A percentile compares a stretch with the other conserved stretches of the same genome.
These are phyloP conservation scores for Merops nubicus DNA, from an alignment of 2,113 vertebrate species.

Conservation along the genomic window DNA sequence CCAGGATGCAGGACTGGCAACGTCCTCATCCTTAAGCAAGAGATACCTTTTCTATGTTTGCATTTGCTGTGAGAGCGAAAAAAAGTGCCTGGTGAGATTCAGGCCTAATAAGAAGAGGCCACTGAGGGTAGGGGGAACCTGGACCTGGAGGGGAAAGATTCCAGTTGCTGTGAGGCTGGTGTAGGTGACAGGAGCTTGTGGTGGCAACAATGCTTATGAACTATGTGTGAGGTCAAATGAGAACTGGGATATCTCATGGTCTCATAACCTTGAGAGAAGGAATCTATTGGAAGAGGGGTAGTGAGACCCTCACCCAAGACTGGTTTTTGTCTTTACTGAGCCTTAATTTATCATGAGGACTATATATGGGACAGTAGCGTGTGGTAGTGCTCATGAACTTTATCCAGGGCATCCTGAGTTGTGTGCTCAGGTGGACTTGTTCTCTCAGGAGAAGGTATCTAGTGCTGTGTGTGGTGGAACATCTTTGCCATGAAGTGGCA, in stretches of 20 bases:
- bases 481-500: background rate
- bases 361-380: background rate
- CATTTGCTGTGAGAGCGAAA: background rate
- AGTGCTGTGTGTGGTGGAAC: background rate
- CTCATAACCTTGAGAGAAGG: background rate
- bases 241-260: background rate
- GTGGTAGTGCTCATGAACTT: background rate
- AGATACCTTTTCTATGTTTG: accelerated
- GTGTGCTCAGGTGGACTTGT: accelerated
- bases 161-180: background rate
- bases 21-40: background rate
- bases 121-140: background rate
- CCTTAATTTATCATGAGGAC: background rate
- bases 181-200: background rate
- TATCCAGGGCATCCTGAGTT: background rate
- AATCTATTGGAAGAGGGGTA: background rate
- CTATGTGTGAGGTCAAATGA: background rate
- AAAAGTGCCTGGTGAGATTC: background rate
- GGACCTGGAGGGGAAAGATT: background rate
- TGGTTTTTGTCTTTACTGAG: background rate
- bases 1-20: accelerated
- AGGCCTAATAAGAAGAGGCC: background rate
- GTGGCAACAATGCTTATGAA: accelerated
- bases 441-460: background rate
- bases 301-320: background rate